phyloP scores from a whole-genome alignment of 2,797 vertebrate genomes.

The Danio jaintianensis region DNA sequence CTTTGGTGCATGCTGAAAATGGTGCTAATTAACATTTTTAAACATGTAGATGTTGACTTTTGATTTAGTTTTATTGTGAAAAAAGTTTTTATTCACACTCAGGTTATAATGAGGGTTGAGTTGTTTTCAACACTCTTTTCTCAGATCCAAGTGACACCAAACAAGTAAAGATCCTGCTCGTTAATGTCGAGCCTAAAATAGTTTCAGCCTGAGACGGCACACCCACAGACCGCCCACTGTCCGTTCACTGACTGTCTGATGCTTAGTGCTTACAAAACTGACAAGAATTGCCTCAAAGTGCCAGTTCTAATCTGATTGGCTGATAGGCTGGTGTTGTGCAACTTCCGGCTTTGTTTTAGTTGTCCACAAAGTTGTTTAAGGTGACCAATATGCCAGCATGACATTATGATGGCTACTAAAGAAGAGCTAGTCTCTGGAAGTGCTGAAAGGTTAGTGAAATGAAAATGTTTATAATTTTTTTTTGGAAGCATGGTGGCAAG shows the following conservation, averaged over 20 bases:
- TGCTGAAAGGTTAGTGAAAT: neutral
- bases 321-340: neutral
- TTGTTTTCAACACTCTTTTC: neutral
- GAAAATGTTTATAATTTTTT: neutral
- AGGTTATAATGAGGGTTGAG: neutral
- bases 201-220: neutral
- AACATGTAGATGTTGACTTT: too few species aligned
- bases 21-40: neutral
- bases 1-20: neutral
- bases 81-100: neutral
- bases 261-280: neutral
- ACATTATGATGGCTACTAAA: neutral
- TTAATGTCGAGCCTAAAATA: conserved; percentile 14
- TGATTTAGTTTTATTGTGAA: neutral
- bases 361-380: neutral
- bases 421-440: neutral
- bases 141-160: conserved; percentile 4
- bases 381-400: neutral
- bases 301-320: neutral
- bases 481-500: neutral
- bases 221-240: conserved; percentile 14
- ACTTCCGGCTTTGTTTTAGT: neutral
- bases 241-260: conserved; percentile 14
- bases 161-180: conserved; percentile 27
- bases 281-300: neutral